Evolutionary conservation across 1,140 invertebrate genomes (phyloP).

Genomic region (Drosophila hydei): DNA sequence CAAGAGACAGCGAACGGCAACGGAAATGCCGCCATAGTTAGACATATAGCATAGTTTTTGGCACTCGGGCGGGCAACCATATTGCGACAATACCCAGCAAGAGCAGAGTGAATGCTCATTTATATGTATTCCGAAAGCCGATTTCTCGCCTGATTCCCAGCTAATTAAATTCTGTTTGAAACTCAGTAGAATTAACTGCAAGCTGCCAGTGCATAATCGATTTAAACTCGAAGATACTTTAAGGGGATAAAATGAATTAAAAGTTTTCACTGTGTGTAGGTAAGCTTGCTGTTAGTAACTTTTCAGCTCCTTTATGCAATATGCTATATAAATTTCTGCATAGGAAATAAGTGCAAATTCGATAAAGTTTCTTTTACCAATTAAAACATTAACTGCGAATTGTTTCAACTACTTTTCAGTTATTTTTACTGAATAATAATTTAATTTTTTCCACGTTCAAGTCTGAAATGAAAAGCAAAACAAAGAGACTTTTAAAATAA

Average conservation of each 20-base stretch:
- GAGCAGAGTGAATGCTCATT: slow-evolving; percentile 17
- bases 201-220: not conserved
- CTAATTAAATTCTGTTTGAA: slow-evolving; percentile 17
- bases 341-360: not conserved
- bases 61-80: slow-evolving; percentile 63
- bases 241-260: not conserved
- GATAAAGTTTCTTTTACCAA: not conserved
- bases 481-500: too few species aligned
- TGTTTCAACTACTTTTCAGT: too few species aligned
- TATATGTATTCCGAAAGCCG: slow-evolving; percentile 33
- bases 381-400: not conserved
- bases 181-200: not conserved
- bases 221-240: too few species aligned
- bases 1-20: slow-evolving; percentile 44
- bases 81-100: slow-evolving; percentile 61
- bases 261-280: not conserved
- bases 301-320: too few species aligned
- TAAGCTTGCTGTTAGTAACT: not conserved
- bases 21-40: slow-evolving; percentile 74
- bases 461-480: too few species aligned
- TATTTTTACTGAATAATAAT: too few species aligned
- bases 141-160: slow-evolving; percentile 16
- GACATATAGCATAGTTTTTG: slow-evolving; percentile 68
- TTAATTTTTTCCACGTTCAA: too few species aligned
- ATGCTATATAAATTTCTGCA: too few species aligned